Base-by-base conservation (phyloP, 2,113 vertebrate genomes). In the Platycercus adscitus region DNA sequence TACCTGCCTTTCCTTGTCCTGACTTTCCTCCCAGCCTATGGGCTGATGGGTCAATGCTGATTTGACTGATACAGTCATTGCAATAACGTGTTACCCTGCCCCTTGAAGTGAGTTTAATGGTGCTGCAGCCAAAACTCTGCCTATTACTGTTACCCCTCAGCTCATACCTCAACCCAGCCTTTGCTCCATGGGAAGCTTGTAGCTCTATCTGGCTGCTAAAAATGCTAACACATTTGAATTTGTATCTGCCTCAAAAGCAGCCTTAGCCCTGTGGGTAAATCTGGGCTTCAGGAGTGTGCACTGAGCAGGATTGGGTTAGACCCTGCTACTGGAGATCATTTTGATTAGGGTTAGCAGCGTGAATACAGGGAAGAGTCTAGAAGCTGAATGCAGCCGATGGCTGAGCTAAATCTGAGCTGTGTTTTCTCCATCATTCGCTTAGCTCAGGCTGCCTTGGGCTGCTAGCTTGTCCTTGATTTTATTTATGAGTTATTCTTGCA, bases 401-500 rank as follows among this genome's bases (percentile, higher is more conserved):
- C 43, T 0, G 7, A 43, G 47, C 71, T 71, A 78, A 86, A 78
- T 52, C 50, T 20, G 49, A 81, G 58, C 25, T 41, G 6, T 28
- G 2, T 87, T 93, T 91, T 87, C 65, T 81, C 68, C 60, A 24
- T 46, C 0, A 2, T 70, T 93, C 78, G 24, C 44, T 76, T 79
- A 71, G 23, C 31, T 86, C 47, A 21, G 83, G 60, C n/a, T 8
- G 47, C 83, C 77, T 87, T 84, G 53, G 75, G 72, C 76, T 77
- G 78, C 35, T 86, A 55, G 47, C 63, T 91, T 89, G 52, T 86
- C 41, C 81, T 81, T 69, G 70, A 18, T 64, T 93, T 93, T 92
- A 91, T 89, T 86, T 97, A 86, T 93, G 91, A 75, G 60, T 86
- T 93, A 60, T 86, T 92, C 60, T 89, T 87, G 64, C 65, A 52